Percentiles rank a stretch among this genome's conserved stretches.
phyloP scores from a whole-genome alignment of 2,888 invertebrate species.

The Synanthedon formicaeformis region DNA sequence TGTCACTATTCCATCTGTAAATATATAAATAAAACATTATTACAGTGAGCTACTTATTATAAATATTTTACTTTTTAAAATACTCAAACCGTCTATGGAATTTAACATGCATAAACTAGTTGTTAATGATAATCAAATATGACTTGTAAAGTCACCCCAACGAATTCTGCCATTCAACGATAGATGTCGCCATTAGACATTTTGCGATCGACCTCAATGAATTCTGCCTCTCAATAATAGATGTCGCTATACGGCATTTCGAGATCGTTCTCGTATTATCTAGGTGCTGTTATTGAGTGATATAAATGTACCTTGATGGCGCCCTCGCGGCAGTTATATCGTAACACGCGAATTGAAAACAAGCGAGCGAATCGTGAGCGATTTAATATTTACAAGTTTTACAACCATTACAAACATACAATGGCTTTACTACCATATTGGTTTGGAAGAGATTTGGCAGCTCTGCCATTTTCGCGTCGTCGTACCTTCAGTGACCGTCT shows the following conservation, averaged over 20 bases:
- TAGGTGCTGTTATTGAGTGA: conserved; percentile 7
- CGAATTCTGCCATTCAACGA: conserved; percentile 9
- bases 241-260: conserved; percentile 11
- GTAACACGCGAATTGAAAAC: not conserved
- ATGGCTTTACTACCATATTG: conserved; percentile 56
- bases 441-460: conserved; percentile 27
- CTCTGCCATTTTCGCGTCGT: conserved; percentile 16
- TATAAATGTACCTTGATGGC: conserved; percentile 30
- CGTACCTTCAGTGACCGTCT: conserved; percentile 44
- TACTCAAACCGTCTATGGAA: too few relatives aligned
- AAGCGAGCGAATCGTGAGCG: conserved; percentile 9
- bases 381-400: not conserved
- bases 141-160: too few relatives aligned
- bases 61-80: too few relatives aligned
- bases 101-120: too few relatives aligned
- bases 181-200: conserved; percentile 15
- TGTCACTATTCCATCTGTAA: conserved; percentile 8
- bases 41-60: too few relatives aligned
- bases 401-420: conserved; percentile 4
- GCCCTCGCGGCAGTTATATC: conserved; percentile 10
- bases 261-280: conserved; percentile 15
- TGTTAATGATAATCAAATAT: too few relatives aligned
- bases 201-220: not conserved
- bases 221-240: conserved; percentile 14
- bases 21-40: too few relatives aligned